Percentiles rank a stretch among this genome's conserved stretches.
Conservation (phyloP, 2,888 invertebrate genomes). For the Laothoe populi region DNA sequence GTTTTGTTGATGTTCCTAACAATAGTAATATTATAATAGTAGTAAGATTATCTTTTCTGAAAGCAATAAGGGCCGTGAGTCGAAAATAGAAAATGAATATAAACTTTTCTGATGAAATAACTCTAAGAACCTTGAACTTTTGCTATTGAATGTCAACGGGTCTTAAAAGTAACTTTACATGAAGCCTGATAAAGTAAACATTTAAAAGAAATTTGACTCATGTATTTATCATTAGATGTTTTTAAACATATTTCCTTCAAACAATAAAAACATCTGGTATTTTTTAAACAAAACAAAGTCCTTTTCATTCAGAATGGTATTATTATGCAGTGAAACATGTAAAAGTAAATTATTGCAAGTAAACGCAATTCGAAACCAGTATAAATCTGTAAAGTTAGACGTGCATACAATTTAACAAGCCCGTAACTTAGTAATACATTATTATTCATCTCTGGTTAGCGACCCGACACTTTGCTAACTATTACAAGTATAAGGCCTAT, state of each 20-base stretch:
- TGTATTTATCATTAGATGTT: no score
- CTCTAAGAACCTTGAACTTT: no score
- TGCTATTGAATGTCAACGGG: no score
- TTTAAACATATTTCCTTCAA: neutral
- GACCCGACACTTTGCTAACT: conserved; percentile 32
- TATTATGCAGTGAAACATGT: conserved; percentile 26
- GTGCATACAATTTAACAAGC: conserved; percentile 61
- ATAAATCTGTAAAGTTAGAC: conserved; percentile 61
- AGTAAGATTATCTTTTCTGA: no score
- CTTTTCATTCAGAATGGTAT: conserved; percentile 4
- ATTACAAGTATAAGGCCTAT: conserved; percentile 14
- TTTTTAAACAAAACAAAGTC: neutral
- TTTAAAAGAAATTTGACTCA: no score
- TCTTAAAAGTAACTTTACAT: no score
- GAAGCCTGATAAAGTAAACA: no score
- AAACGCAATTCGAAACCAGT: conserved; percentile 53
- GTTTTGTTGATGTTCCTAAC: no score
- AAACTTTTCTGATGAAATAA: no score
- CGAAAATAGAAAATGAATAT: neutral
- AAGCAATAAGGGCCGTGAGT: neutral
- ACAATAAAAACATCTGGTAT: conserved; percentile 14
- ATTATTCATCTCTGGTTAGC: conserved; percentile 52
- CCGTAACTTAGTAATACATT: conserved; percentile 57
- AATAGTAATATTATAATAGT: no score
- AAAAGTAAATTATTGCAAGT: conserved; percentile 50